Evolutionary conservation across 1,140 invertebrate genomes (phyloP).

Genomic region (Apis dorsata): DNA sequence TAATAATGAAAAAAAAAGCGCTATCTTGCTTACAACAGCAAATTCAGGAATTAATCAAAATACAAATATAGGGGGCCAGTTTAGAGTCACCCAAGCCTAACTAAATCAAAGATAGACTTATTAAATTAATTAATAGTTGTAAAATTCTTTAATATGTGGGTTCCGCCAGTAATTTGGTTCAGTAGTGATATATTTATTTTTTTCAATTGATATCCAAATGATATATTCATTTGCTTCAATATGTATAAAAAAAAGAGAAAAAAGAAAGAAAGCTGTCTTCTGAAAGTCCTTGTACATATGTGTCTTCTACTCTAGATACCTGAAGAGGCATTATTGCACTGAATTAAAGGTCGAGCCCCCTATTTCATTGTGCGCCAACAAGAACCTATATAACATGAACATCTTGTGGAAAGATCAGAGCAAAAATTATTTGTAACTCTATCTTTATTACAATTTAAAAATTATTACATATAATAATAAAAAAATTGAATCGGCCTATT

Average conservation of each 20-base stretch:
- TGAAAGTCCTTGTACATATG: constrained; percentile 60
- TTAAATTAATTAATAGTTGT: constrained; percentile 74
- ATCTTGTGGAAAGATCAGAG: constrained; percentile 55
- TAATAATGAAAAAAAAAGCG: not conserved
- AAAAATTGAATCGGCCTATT: constrained; percentile 34
- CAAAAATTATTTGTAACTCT: constrained; percentile 13
- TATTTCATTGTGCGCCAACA: constrained; percentile 78
- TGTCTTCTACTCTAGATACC: constrained; percentile 61
- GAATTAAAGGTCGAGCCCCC: constrained; percentile 77
- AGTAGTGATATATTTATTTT: constrained; percentile 62
- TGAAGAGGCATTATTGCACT: constrained; percentile 68
- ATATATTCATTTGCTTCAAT: not conserved
- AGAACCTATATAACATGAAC: constrained; percentile 68
- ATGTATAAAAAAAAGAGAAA: constrained; percentile 22
- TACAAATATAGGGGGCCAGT: constrained; percentile 66
- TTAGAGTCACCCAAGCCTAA: constrained; percentile 76
- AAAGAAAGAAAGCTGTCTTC: constrained; percentile 24
- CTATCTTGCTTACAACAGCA: not conserved
- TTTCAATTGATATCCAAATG: not conserved
- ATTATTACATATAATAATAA: not conserved
- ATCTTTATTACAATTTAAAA: not conserved
- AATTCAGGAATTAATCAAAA: constrained; percentile 63
- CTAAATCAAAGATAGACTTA: constrained; percentile 79
- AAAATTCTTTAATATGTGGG: constrained; percentile 70
- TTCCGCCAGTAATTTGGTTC: constrained; percentile 77